phyloP scores from a whole-genome alignment of 2,113 vertebrate genomes.

The Ctenodactylus gundi region DNA sequence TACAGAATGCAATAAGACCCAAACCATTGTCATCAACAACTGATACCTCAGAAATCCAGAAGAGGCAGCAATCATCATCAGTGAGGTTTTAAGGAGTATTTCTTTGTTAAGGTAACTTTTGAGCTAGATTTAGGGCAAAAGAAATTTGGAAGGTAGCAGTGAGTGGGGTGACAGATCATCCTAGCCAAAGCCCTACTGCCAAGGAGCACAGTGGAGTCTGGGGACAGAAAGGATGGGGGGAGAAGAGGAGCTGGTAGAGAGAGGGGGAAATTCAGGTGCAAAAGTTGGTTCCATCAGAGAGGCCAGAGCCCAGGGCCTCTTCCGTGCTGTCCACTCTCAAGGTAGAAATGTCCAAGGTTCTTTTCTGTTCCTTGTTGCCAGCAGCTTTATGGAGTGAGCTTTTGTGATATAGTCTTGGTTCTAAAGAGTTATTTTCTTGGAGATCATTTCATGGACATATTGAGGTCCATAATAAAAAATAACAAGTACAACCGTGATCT shows the following conservation, averaged over 20 bases:
- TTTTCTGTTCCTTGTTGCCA: background rate
- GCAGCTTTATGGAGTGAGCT: background rate
- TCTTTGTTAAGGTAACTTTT: background rate
- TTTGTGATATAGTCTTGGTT: background rate
- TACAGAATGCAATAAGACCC: background rate
- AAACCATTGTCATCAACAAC: background rate
- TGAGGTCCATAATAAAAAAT: background rate
- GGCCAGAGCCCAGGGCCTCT: background rate
- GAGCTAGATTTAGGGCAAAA: background rate
- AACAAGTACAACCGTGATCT: background rate
- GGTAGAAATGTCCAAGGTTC: background rate
- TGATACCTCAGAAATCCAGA: background rate
- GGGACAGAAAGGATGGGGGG: background rate
- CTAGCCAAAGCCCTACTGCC: background rate
- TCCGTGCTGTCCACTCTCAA: background rate
- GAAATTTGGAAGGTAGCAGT: background rate
- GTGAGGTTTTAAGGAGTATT: background rate
- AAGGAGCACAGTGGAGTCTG: background rate
- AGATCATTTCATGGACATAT: background rate
- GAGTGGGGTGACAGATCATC: background rate
- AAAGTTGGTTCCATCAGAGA: background rate
- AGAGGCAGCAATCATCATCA: background rate
- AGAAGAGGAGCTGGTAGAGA: background rate
- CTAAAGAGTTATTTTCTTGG: conserved; percentile 26
- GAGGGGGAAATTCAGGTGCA: background rate